Evolutionary conservation across 2,797 vertebrate genomes (phyloP).

Genomic region (Cirrhinus molitorella): DNA sequence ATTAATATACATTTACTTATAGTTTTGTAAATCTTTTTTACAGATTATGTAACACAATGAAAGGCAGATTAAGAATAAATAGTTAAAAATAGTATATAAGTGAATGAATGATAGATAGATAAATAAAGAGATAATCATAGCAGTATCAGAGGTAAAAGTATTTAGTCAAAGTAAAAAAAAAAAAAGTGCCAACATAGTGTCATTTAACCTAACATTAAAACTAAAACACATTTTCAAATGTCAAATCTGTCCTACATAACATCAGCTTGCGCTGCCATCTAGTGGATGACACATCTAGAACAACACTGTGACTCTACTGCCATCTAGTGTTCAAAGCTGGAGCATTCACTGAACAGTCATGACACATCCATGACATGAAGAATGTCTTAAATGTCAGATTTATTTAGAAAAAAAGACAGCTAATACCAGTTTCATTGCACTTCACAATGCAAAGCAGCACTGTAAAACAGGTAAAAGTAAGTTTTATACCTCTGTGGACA

Average conservation of each 20-base stretch:
- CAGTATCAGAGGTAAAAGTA: not conserved
- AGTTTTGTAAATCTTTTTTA: not conserved
- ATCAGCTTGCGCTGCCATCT: constrained; percentile 48
- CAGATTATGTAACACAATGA: not conserved
- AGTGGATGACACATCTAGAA: not conserved
- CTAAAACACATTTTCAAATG: not conserved
- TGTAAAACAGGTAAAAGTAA: not conserved
- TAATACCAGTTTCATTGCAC: not conserved
- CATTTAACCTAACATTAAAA: not conserved
- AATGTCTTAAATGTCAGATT: not conserved
- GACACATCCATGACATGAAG: not conserved
- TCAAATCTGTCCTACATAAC: not conserved
- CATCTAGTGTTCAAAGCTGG: constrained; percentile 44
- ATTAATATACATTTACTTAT: not conserved
- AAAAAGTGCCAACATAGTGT: not conserved
- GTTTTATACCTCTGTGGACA: not conserved
- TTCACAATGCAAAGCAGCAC: not conserved
- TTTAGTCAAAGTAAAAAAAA: not conserved
- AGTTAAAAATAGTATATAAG: not conserved
- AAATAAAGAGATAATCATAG: not conserved
- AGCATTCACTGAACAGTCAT: not conserved
- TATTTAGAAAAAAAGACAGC: not conserved
- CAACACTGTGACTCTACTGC: constrained; percentile 25
- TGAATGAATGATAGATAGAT: not conserved
- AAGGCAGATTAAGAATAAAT: not conserved